Evolutionary conservation across 1,140 invertebrate species (phyloP), one percentile per base, ranked within the genome.

Genomic region (Acromyrmex echinatior): DNA sequence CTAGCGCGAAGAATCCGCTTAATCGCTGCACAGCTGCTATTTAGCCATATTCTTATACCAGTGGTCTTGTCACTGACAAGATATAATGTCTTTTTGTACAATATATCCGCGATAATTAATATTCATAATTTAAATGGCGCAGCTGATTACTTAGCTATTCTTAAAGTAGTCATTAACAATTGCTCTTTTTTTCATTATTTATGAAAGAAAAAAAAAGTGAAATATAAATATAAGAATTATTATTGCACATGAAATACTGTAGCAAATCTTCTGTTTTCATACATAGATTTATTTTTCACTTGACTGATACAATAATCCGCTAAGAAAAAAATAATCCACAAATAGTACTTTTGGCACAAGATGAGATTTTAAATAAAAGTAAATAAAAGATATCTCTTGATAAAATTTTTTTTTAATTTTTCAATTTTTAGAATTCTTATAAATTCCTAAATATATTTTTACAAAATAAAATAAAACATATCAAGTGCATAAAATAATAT

Each of bases 1-100:
- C 39, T 25, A 62, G 14, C 14, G 7, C 18, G 28, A 84, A 84
- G 35, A 84, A 84, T 84, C 25, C 28, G 70, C n/a, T 39, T 76
- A 84, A 84, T 76, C 68, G 80, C 45, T 39, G 9, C 21, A 21
- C 68, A 60, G 39, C 68, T 51, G 70, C 25, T 62, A 62, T 12
- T 84, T 84, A 62, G 14, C 35, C 39, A 63, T 35, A 68, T 39
- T 74, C 39, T 74, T 76, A 84, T 76, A 70, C 70, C 25, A 62
- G 28, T n/a, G 80, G 28, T 39, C 70, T 84, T 84, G 70, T 76
- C 70, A 76, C 10, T 45, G 56, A 35, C 14, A 70, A 51, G 49
- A 84, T 76, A 84, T 76, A 76, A 62, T 74, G 18, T 62, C 16
- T 35, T 74, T 84, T 25, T 25, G 14, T 31, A 76, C 2, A 14